Conservation (phyloP, 2,888 invertebrate genomes). For the Nemoura dubitans region DNA sequence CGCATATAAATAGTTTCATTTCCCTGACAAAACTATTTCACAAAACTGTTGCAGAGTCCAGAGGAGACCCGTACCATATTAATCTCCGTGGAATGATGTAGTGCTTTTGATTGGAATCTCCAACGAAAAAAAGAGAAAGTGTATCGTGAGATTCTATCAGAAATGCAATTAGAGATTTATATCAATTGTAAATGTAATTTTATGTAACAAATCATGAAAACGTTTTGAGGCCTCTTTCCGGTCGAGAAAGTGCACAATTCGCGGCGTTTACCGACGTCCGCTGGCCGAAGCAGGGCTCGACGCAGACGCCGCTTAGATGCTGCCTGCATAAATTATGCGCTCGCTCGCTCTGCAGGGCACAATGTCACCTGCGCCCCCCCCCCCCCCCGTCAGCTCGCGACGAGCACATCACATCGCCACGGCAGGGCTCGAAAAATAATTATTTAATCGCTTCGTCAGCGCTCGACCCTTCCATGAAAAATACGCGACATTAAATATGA, state of each 20-base stretch:
- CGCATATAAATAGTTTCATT: conserved; percentile 1
- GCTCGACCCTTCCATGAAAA: neutral
- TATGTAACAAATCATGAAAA: neutral
- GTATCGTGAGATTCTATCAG: neutral
- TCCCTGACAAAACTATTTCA: neutral
- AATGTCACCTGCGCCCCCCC: neutral
- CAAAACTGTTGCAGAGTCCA: conserved; percentile 1
- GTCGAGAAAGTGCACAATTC: neutral
- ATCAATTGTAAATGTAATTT: neutral
- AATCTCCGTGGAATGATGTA: neutral
- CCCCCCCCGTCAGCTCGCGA: neutral
- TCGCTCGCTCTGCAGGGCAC: neutral
- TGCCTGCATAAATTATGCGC: neutral
- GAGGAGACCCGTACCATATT: neutral
- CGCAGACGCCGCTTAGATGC: too few relatives aligned
- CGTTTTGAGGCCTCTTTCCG: neutral
- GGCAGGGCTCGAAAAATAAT: neutral
- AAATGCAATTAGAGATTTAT: conserved; percentile 13
- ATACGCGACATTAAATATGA: neutral
- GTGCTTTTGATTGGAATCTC: neutral
- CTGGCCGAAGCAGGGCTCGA: too few relatives aligned
- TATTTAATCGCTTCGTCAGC: neutral
- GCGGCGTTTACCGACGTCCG: too few relatives aligned
- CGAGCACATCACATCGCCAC: neutral
- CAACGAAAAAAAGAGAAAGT: neutral